phyloP scores from a whole-genome alignment of 2,888 invertebrate species.

The Dasypogon diadema region DNA sequence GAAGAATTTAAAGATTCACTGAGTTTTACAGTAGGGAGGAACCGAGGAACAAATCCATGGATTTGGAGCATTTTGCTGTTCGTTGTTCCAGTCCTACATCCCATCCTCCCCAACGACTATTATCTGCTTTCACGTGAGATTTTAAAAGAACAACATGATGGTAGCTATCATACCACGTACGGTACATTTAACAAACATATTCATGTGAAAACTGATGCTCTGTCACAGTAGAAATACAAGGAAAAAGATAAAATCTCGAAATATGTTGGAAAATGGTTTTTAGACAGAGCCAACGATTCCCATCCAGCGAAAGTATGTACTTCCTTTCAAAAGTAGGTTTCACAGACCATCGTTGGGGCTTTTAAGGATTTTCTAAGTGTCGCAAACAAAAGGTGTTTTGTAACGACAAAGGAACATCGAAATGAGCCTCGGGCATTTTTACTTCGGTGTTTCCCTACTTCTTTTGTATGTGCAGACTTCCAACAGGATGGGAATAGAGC shows the following conservation, averaged over 20 bases:
- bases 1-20: too few species aligned
- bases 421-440: conserved; percentile 38
- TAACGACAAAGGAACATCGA: conserved; percentile 18
- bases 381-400: conserved; percentile 37
- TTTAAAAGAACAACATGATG: not conserved
- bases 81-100: too few species aligned
- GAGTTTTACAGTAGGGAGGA: too few species aligned
- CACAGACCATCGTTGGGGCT: conserved; percentile 13
- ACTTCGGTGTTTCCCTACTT: conserved; percentile 20
- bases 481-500: not conserved
- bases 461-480: not conserved
- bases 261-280: conserved; percentile 20
- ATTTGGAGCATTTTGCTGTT: too few species aligned
- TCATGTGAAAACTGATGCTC: conserved; percentile 12
- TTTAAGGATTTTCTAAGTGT: conserved; percentile 34
- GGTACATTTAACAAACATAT: conserved; percentile 46
- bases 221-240: not conserved
- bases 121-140: not conserved
- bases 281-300: not conserved
- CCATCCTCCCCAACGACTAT: not conserved
- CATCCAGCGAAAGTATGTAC: conserved; percentile 16
- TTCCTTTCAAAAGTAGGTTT: conserved; percentile 9
- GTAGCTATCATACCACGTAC: conserved; percentile 1
- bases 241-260: not conserved
- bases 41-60: too few species aligned